A percentile compares a stretch with the other conserved stretches of the same genome.
Conservation (phyloP, 2,113 vertebrate genomes). For the Clarias batrachus region DNA sequence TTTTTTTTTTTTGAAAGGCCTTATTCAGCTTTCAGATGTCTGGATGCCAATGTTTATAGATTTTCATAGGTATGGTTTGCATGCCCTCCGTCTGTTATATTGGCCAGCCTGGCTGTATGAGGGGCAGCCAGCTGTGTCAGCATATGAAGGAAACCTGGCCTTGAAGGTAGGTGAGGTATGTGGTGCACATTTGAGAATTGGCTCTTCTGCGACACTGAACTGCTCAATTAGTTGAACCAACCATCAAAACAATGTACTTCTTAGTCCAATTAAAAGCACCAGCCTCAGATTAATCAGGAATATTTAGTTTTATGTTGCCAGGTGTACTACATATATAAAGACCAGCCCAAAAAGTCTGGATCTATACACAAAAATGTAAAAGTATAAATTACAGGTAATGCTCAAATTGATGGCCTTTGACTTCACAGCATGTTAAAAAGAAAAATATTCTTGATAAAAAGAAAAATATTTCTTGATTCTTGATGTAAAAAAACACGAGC, state of each 20-base stretch:
- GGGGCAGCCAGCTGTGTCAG: constrained; percentile 30
- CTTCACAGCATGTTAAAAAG: too few relatives aligned
- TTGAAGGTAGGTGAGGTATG: constrained; percentile 54
- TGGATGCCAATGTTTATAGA: neutral
- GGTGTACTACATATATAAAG: neutral
- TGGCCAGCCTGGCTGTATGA: neutral
- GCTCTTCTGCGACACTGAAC: constrained; percentile 27
- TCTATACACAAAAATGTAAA: too few relatives aligned
- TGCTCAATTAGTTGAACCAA: neutral
- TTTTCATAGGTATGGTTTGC: neutral
- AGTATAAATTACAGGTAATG: too few relatives aligned
- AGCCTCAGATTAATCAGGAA: neutral
- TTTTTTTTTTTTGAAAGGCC: neutral
- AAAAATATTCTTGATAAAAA: too few relatives aligned
- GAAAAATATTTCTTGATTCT: too few relatives aligned
- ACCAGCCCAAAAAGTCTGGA: too few relatives aligned
- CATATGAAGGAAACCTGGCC: constrained; percentile 12
- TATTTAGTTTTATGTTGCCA: neutral
- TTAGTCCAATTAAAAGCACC: neutral
- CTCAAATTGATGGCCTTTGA: too few relatives aligned
- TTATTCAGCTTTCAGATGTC: constrained; percentile 16
- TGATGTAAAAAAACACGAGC: too few relatives aligned
- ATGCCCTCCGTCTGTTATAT: constrained; percentile 2
- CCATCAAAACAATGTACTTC: neutral
- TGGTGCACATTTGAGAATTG: constrained; percentile 54